phyloP scores from a whole-genome alignment of 2,797 vertebrate genomes.

The Silurus lanzhouensis region DNA sequence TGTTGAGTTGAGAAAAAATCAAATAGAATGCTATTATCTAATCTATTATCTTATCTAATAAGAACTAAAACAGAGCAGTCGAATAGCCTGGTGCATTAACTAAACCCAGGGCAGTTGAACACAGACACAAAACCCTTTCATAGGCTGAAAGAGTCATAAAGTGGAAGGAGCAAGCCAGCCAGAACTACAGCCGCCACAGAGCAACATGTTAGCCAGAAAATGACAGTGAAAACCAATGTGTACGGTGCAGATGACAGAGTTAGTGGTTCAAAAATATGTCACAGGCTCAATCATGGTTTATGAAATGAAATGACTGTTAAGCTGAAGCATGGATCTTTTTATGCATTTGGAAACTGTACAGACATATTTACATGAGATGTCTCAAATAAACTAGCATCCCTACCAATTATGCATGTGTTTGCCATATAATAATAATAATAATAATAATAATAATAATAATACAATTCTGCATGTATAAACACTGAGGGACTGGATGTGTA shows the following conservation, averaged over 20 bases:
- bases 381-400: conserved; percentile 21
- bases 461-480: conserved; percentile 11
- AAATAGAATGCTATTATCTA: conserved; percentile 15
- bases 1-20: conserved; percentile 15
- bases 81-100: conserved; percentile 36
- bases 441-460: not conserved
- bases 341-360: conserved; percentile 22
- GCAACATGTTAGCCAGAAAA: conserved; percentile 48
- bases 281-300: conserved; percentile 11
- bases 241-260: conserved; percentile 28
- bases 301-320: conserved; percentile 51
- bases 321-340: conserved; percentile 47
- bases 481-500: not conserved
- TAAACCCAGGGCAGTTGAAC: conserved; percentile 74
- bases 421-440: not conserved
- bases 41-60: conserved; percentile 22
- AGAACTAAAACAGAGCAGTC: conserved; percentile 18
- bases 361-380: conserved; percentile 18
- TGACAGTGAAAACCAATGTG: conserved; percentile 23
- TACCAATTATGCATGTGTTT: conserved; percentile 33
- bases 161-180: conserved; percentile 67
- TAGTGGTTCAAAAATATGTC: conserved; percentile 15
- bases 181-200: conserved; percentile 61
- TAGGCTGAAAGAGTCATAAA: conserved; percentile 74
- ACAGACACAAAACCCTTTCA: conserved; percentile 82